Evolutionary conservation across 2,888 invertebrate genomes (phyloP), one percentile per base, ranked within the genome.

Genomic region (Amphimallon solstitiale): DNA sequence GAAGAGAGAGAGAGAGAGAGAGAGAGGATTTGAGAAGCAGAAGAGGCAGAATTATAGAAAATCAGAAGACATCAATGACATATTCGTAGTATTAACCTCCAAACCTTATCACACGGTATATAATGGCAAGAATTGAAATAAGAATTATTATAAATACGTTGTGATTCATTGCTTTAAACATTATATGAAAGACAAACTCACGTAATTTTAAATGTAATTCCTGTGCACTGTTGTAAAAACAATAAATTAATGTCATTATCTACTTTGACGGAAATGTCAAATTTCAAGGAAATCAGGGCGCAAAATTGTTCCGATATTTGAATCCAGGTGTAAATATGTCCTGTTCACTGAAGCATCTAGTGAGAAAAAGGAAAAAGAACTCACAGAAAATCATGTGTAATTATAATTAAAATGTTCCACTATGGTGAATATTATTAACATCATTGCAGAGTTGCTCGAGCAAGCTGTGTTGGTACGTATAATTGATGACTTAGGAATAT

Each of bases 331-430:
- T 40, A 19, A 40, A 56, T n/a, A 40, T 14, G 12, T 23, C 17
- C 21, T 49, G 65, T 40, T 54, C 68, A 51, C 23, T 65, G 65
- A 59, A 68, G 68, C 68, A 38, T 52, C 60, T n/a, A 29, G 35
- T 38, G 35, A 37, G 15, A 49, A 63, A 63, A 29, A n/a, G n/a
- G n/a, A n/a, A n/a, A 29, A 29, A 5, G 6, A 29, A 5, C 6
- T 29, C 63, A 40, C 51, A 35, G 54, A 64, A 68, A 48, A 67
- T 63, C 63, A 62, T 63, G 62, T 64, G 62, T 62, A 70, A 70
- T 70, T 68, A 70, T 64, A 70, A 70, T 70, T 68, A 68, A 70
- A 70, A 64, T 51, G 70, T 68, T 70, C 70, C 70, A 64, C 49
- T 29, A 17, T 66, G 66, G 65, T 49, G 54, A 63, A 66, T 65